Conservation (phyloP, 2,797 vertebrate species). For the Mormyrops boulengeri region DNA sequence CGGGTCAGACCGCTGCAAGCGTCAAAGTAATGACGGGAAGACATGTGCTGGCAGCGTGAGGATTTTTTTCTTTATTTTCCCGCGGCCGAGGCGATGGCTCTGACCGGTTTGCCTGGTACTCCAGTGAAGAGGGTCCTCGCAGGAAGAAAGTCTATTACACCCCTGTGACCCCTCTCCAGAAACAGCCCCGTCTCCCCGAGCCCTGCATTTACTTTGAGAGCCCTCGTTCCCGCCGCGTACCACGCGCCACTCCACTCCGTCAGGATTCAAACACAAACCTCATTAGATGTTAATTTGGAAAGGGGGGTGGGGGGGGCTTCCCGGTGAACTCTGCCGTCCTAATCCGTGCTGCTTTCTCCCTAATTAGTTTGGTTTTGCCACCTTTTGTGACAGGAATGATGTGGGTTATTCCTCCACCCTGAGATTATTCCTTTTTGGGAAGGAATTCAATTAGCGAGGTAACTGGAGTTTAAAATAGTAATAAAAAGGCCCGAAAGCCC, state of each 20-base stretch:
- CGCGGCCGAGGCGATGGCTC: background rate
- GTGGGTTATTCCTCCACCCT: background rate
- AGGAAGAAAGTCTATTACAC: slow-evolving; percentile 45
- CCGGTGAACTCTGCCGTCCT: slow-evolving; percentile 1
- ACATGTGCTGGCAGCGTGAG: background rate
- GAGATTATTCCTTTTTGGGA: slow-evolving; percentile 16
- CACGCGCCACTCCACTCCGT: slow-evolving; percentile 25
- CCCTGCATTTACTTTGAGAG: slow-evolving; percentile 29
- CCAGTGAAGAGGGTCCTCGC: slow-evolving; percentile 31
- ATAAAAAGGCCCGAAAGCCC: background rate
- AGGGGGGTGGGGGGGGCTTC: background rate
- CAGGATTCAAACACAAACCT: slow-evolving; percentile 25
- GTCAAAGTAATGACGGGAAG: background rate
- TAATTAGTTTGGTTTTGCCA: slow-evolving; percentile 16
- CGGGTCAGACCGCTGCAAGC: background rate
- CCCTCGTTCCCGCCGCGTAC: slow-evolving; percentile 2
- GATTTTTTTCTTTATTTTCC: background rate
- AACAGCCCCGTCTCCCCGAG: slow-evolving; percentile 35
- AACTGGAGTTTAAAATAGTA: slow-evolving; percentile 8
- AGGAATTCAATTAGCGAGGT: slow-evolving; percentile 14
- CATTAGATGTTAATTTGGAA: slow-evolving; percentile 23
- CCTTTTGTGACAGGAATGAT: background rate
- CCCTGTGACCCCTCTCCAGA: slow-evolving; percentile 41
- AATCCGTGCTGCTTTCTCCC: slow-evolving; percentile 2
- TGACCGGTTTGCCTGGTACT: background rate